Evolutionary conservation across 2,888 invertebrate genomes (phyloP), one percentile per base, ranked within the genome.

Genomic region (Drosophila stalkeri): DNA sequence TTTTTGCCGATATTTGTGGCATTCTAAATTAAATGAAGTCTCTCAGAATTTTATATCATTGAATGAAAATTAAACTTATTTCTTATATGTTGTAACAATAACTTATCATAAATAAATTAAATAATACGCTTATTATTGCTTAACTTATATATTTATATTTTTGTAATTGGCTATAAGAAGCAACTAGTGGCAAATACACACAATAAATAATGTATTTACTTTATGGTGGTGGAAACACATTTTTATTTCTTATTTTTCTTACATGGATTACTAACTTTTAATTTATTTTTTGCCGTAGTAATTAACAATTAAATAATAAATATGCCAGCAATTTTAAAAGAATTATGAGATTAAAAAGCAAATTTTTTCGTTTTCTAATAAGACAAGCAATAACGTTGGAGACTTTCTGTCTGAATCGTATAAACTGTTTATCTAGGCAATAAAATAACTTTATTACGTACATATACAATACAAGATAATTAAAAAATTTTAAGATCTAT

Each of bases 1-100:
- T 14, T 65, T 6, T 35, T 16, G 23, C 54, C 65, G 55, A 67
- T 67, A 35, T 41, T n/a, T 54, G 16, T 9, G 16, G 23, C 54
- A 27, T 54, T 16, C 39, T 39, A n/a, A 37, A 54, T 39, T 7
- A 4, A n/a, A n/a, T 39, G 6, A 16, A 16, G n/a, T 11, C 1
- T 33, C 5, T 52, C 3, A 6, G 16, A 23, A 37, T 37, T 35
- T 35, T 37, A 7, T 14, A 16, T 18, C 0, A 37, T 37, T 16
- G 1, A 35, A 9, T 35, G 7, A 7, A 47, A 31, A 18, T 12
- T 33, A 1, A 3, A 16, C 16, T 16, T 4, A 0, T n/a, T 11
- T 9, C 11, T 31, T 31, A 31, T 49, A 11, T 18, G 1, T 6
- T 18, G 4, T 18, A 11, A 51, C 16, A 39, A 16, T 39, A 39